Conservation (phyloP, 1,140 invertebrate genomes). For the Cyclargus thomasi region DNA sequence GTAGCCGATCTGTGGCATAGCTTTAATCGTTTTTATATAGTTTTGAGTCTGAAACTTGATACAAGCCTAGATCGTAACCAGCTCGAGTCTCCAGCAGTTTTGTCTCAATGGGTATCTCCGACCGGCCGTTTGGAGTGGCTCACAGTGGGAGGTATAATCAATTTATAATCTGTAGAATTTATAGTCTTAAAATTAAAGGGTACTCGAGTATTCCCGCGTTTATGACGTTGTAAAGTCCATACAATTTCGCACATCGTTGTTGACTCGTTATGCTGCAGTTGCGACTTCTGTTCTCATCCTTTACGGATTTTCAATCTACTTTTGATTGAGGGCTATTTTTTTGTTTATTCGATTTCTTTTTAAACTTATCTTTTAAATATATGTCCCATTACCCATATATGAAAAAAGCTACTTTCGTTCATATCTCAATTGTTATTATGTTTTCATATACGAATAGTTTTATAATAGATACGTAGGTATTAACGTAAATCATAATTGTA, state of each 20-base stretch:
- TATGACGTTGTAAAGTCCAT: not conserved
- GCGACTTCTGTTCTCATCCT: slow-evolving; percentile 16
- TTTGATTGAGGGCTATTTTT: not conserved
- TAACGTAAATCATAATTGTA: too few relatives aligned
- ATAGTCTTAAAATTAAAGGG: slow-evolving; percentile 7
- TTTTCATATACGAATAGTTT: too few relatives aligned
- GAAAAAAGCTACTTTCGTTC: too few relatives aligned
- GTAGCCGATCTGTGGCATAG: not conserved
- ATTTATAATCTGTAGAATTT: slow-evolving; percentile 8
- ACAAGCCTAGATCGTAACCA: not conserved
- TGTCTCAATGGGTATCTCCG: not conserved
- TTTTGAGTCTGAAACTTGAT: not conserved
- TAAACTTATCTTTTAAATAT: too few relatives aligned
- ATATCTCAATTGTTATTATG: too few relatives aligned
- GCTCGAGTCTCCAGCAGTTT: not conserved
- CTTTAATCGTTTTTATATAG: not conserved
- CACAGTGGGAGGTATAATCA: not conserved
- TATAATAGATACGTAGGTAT: too few relatives aligned
- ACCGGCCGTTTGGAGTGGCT: not conserved
- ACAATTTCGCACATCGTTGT: slow-evolving; percentile 48
- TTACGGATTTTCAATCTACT: not conserved
- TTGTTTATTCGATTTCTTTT: not conserved
- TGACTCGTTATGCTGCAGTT: slow-evolving; percentile 34
- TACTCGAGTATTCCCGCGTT: slow-evolving; percentile 1
- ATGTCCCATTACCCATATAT: too few relatives aligned